Evolutionary conservation across 2,888 invertebrate species (phyloP), one percentile per base, ranked within the genome.

Genomic region (Drosophila paranaensis): DNA sequence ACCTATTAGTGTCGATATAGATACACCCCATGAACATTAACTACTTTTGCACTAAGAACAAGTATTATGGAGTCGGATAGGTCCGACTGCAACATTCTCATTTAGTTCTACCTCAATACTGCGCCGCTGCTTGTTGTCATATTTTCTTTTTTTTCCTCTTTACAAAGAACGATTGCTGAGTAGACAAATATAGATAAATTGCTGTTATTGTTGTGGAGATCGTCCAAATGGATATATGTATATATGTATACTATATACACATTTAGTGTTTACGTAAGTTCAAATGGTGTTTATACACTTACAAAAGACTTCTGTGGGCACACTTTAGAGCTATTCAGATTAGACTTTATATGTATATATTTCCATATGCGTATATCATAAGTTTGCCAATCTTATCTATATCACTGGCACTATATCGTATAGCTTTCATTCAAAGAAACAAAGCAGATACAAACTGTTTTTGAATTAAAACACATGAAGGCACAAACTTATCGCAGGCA

Each of bases 171-270:
- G 10, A 27, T 25, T 46, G 69, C 65, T 62, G 46, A 72, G 65
- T 73, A 65, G 70, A 73, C 67, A 82, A 80, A 82, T 81, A 68
- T 60, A 71, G 76, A 82, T 82, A 80, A 73, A 72, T 83, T 72
- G 81, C 71, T 71, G 62, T 60, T 66, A 71, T 78, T 80, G 86
- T 82, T 83, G 75, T 71, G 46, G 53, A 25, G 54, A 55, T 60
- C 33, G 14, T 57, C 27, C 43, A 58, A 56, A 61, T 4, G 60
- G 46, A 39, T 40, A 37, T 40, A 39, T 43, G 2, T 20, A 39
- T 40, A 37, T 40, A 39, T 43, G 2, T 20, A 20, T 20, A 20
- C 20, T 20, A 20, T 20, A 30, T 25, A 39, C 39, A 20, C 10
- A 16, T 30, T 20, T 33, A 50, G 11, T 35, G 50, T 35, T 50